Evolutionary conservation across 2,797 vertebrate species (phyloP), one percentile per base, ranked within the genome.

Genomic region (Crypturellus tataupa): DNA sequence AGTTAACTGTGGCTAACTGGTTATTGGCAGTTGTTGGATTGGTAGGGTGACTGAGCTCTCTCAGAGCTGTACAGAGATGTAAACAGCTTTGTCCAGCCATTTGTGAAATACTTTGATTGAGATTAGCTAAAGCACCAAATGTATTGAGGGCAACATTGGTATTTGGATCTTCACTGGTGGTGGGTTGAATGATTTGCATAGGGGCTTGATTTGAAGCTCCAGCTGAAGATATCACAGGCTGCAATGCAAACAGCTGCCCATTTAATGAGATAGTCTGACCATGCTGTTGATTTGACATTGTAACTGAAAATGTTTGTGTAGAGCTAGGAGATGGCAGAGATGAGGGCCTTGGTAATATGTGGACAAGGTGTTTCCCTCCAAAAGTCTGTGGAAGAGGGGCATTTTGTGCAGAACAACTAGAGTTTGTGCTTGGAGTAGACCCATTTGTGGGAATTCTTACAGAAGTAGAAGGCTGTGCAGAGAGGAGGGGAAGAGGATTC

Each of bases 241-340:
- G 99, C 96, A 99, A 97, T 46, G 99, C 99, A 97, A 99, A 99
- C 87, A 99, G 98, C 96, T 99, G 99, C 70, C 99, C 99, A 2
- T 99, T 99, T 90, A 99, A 98, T 94, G 99, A 99, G 97, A 99
- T 99, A 17, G 99, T 99, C 82, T 99, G 99, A 51, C 99, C 99
- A 89, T 99, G 98, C 85, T 98, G 97, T 73, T 87, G 97, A 65
- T 71, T 97, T 39, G 97, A 97, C 94, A 98, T 93, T 14, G 98
- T 97, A 39, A 98, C 97, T 4, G 98, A 98, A 72, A 98, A 98
- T 1, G 98, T 97, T 67, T 97, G 98, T 0, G 98, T 65, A 94
- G 97, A 93, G 96, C 92, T 95, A 95, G 97, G 97, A 47, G 97
- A 86, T 8, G 97, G 75, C 80, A 98, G 94, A 87, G 98, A 97